phyloP scores from a whole-genome alignment of 2,888 invertebrate species.

The Drosophila paranaensis region DNA sequence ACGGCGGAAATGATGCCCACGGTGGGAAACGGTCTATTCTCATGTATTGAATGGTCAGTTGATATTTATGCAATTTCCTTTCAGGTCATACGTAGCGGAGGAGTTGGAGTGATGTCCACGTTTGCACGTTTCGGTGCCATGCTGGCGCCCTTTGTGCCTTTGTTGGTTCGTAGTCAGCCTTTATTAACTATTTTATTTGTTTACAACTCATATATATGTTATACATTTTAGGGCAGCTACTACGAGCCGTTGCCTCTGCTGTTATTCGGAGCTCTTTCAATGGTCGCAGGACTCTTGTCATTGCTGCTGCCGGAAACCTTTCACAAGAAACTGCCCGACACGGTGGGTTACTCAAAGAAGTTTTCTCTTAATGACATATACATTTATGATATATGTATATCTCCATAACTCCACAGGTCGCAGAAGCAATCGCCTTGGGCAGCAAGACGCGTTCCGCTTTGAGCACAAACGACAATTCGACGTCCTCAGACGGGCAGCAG shows the following conservation, averaged over 20 bases:
- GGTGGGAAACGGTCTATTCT: conserved; percentile 43
- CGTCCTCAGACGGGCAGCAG: conserved; percentile 16
- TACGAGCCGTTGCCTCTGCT: conserved; percentile 86
- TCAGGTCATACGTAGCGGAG: conserved; percentile 86
- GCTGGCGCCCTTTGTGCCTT: conserved; percentile 87
- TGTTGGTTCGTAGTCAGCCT: conserved; percentile 85
- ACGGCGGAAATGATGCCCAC: conserved; percentile 85
- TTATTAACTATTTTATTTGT: background rate
- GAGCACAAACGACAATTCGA: conserved; percentile 3
- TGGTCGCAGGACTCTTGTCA: conserved; percentile 86
- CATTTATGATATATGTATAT: background rate
- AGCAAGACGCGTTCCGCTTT: conserved; percentile 4
- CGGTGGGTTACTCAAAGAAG: conserved; percentile 80
- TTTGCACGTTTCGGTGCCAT: conserved; percentile 87
- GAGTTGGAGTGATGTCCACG: conserved; percentile 87
- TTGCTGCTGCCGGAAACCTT: conserved; percentile 88
- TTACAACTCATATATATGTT: background rate
- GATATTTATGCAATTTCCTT: background rate
- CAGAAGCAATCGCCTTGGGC: conserved; percentile 73
- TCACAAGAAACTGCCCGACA: conserved; percentile 87
- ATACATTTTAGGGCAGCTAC: conserved; percentile 84
- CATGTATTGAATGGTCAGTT: background rate
- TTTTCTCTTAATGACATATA: background rate
- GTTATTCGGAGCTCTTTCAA: conserved; percentile 86
- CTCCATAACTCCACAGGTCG: conserved; percentile 53